Conservation (phyloP, 2,888 invertebrate species). For the Drosophila multiciliata region DNA sequence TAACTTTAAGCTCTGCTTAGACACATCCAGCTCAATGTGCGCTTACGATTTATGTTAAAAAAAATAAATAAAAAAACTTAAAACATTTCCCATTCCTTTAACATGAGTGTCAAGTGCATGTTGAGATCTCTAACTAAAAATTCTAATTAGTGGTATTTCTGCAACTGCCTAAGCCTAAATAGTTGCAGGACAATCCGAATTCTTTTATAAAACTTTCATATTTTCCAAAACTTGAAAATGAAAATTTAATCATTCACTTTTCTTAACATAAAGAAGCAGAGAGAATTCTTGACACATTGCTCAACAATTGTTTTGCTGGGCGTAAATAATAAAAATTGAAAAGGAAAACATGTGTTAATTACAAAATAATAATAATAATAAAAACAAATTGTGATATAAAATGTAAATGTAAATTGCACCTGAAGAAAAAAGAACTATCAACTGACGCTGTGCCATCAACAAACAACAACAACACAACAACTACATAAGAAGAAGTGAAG, state of each 20-base stretch:
- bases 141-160: constrained; percentile 8
- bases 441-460: constrained; percentile 76
- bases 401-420: constrained; percentile 76
- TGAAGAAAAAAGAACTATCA: constrained; percentile 70
- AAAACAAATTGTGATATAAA: constrained; percentile 76
- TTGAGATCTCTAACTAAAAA: constrained; percentile 19
- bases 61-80: constrained; percentile 3
- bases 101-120: constrained; percentile 30
- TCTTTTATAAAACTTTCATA: constrained; percentile 16
- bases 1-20: constrained; percentile 3
- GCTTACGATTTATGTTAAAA: constrained; percentile 32
- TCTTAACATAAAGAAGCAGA: constrained; percentile 35
- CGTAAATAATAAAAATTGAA: constrained; percentile 60
- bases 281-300: constrained; percentile 64
- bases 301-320: constrained; percentile 65
- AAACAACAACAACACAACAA: constrained; percentile 56
- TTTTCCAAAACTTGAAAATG: constrained; percentile 29
- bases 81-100: constrained; percentile 50
- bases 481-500: constrained; percentile 37
- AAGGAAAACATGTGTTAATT: constrained; percentile 64
- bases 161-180: constrained; percentile 1
- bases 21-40: constrained; percentile 29
- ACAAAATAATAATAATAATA: constrained; percentile 61
- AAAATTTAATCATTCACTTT: constrained; percentile 29
- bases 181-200: constrained; percentile 14